Conservation (phyloP, 2,797 vertebrate genomes). For the Sarcophilus harrisii region DNA sequence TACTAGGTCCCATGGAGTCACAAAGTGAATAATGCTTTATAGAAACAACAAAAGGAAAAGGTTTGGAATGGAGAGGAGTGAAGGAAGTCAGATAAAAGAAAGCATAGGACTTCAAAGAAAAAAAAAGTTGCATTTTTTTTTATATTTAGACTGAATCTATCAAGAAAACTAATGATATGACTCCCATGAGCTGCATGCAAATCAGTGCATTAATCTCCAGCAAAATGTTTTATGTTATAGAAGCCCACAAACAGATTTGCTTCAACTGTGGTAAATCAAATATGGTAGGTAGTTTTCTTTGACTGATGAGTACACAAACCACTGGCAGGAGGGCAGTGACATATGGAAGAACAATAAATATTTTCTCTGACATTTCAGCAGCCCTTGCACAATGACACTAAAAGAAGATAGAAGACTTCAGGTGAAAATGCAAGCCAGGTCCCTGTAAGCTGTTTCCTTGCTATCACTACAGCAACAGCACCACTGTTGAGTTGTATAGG, state of each 20-base stretch:
- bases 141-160: conserved; percentile 79
- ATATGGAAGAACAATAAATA: conserved; percentile 84
- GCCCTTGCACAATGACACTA: conserved; percentile 79
- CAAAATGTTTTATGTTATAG: conserved; percentile 86
- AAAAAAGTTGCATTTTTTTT: conserved; percentile 79
- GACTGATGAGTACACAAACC: conserved; percentile 86
- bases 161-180: conserved; percentile 80
- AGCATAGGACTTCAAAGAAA: conserved; percentile 68
- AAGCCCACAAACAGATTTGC: conserved; percentile 83
- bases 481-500: conserved; percentile 49
- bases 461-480: conserved; percentile 56
- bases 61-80: conserved; percentile 77
- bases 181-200: conserved; percentile 82
- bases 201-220: conserved; percentile 85
- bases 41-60: conserved; percentile 72
- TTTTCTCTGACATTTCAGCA: conserved; percentile 79
- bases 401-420: conserved; percentile 80
- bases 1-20: conserved; percentile 50
- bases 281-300: conserved; percentile 81
- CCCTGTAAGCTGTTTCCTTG: conserved; percentile 57
- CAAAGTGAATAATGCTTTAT: conserved; percentile 75
- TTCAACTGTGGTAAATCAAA: conserved; percentile 85
- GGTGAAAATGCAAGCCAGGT: conserved; percentile 74
- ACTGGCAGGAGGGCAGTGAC: conserved; percentile 82
- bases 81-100: conserved; percentile 49